A percentile compares a stretch with the other conserved stretches of the same genome.
phyloP scores from a whole-genome alignment of 2,888 invertebrate genomes.

The Biston stratarius region DNA sequence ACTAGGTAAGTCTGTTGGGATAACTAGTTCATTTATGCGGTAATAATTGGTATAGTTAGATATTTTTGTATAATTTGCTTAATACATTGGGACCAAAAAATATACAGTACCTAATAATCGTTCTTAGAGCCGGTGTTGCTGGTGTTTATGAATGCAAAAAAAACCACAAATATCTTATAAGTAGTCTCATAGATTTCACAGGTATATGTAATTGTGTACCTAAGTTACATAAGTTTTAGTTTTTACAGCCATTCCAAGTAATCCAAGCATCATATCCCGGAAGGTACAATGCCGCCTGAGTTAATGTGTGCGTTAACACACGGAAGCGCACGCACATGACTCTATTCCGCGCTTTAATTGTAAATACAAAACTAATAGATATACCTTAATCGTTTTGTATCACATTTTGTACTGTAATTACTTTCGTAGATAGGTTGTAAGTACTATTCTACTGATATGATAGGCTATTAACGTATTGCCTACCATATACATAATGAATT shows the following conservation, averaged over 20 bases:
- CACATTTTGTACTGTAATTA: slow-evolving; percentile 13
- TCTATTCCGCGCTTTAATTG: slow-evolving; percentile 53
- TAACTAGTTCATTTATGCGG: too few relatives aligned
- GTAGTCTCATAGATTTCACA: too few relatives aligned
- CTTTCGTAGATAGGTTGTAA: background rate
- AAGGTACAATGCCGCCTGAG: slow-evolving; percentile 51
- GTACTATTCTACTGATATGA: background rate
- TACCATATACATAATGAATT: background rate
- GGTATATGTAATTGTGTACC: too few relatives aligned
- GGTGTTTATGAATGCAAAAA: too few relatives aligned
- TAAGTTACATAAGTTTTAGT: slow-evolving; percentile 6
- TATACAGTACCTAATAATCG: too few relatives aligned
- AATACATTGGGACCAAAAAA: too few relatives aligned
- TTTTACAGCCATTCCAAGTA: slow-evolving; percentile 15
- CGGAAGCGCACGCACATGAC: slow-evolving; percentile 66
- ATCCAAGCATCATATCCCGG: slow-evolving; percentile 56
- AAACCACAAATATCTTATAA: too few relatives aligned
- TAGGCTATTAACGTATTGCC: background rate
- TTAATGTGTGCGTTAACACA: slow-evolving; percentile 57
- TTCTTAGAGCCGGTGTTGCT: too few relatives aligned
- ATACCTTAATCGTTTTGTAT: slow-evolving; percentile 30
- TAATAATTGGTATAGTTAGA: too few relatives aligned
- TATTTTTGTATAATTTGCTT: too few relatives aligned
- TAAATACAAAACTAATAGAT: slow-evolving; percentile 31
- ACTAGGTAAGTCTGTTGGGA: too few relatives aligned